Conservation (phyloP, 2,113 vertebrate genomes). For the Microcebus jonahi region DNA sequence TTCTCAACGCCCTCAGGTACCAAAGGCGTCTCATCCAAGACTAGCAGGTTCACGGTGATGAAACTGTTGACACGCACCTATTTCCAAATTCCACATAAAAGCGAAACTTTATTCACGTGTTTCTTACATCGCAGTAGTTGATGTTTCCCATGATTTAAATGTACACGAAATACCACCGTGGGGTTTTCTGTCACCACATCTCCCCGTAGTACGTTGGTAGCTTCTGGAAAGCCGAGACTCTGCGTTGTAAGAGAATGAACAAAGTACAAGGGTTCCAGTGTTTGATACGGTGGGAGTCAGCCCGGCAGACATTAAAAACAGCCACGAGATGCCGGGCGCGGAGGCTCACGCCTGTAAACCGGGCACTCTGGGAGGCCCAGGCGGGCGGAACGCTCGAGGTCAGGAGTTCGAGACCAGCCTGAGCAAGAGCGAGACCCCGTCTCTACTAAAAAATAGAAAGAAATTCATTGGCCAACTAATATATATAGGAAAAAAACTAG, state of each 20-base stretch:
- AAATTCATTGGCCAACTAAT: too few species aligned
- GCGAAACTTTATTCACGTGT: not conserved
- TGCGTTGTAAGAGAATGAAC: not conserved
- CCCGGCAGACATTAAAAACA: not conserved
- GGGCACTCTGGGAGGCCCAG: too few species aligned
- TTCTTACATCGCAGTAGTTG: not conserved
- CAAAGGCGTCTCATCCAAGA: not conserved
- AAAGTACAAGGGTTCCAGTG: not conserved
- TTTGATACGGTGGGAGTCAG: not conserved
- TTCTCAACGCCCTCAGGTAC: not conserved
- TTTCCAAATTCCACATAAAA: not conserved
- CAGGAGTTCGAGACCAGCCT: too few species aligned
- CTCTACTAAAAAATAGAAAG: too few species aligned
- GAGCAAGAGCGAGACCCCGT: too few species aligned
- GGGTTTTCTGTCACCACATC: not conserved
- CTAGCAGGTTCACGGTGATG: accelerated
- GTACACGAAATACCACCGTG: not conserved
- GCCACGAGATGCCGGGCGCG: too few species aligned
- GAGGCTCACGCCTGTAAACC: too few species aligned
- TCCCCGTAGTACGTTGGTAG: not conserved
- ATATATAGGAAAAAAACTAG: too few species aligned
- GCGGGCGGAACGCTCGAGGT: too few species aligned
- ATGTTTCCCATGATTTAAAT: not conserved
- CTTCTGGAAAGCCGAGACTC: not conserved
- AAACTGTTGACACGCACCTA: not conserved